Percentiles rank a stretch among this genome's conserved stretches.
Conservation (phyloP, 2,888 invertebrate species). For the Cantharis rustica region DNA sequence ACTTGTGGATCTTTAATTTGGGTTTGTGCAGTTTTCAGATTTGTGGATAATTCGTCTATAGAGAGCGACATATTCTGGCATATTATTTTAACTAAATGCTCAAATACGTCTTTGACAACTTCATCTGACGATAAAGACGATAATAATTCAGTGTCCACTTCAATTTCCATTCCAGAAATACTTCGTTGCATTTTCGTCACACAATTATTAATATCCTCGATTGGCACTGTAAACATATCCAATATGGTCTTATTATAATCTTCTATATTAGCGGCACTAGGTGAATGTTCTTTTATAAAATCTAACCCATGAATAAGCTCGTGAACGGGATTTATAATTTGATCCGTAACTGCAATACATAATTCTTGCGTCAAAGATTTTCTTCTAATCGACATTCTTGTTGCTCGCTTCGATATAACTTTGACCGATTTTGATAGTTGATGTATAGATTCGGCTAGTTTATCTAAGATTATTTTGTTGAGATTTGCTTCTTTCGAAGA, state of each 20-base stretch:
- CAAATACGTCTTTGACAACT: constrained; percentile 52
- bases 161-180: constrained; percentile 34
- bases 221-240: constrained; percentile 46
- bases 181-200: constrained; percentile 47
- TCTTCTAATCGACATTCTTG: constrained; percentile 45
- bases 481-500: constrained; percentile 32
- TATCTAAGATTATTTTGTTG: constrained; percentile 44
- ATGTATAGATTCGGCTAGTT: constrained; percentile 46
- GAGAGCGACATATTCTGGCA: constrained; percentile 49
- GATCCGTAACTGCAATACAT: constrained; percentile 65
- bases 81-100: constrained; percentile 52
- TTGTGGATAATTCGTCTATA: constrained; percentile 49
- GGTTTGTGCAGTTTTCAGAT: constrained; percentile 50
- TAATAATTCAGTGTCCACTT: constrained; percentile 30
- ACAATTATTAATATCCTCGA: constrained; percentile 48
- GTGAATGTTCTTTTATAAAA: constrained; percentile 48
- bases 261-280: constrained; percentile 40
- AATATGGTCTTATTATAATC: constrained; percentile 41
- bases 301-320: constrained; percentile 67
- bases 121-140: constrained; percentile 38
- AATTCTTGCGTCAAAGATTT: constrained; percentile 51
- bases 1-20: constrained; percentile 44
- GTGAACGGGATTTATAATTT: constrained; percentile 66
- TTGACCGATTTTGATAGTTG: constrained; percentile 47
- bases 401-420: constrained; percentile 46